Evolutionary conservation across 2,113 vertebrate genomes (phyloP).

Genomic region (Hylia prasina): DNA sequence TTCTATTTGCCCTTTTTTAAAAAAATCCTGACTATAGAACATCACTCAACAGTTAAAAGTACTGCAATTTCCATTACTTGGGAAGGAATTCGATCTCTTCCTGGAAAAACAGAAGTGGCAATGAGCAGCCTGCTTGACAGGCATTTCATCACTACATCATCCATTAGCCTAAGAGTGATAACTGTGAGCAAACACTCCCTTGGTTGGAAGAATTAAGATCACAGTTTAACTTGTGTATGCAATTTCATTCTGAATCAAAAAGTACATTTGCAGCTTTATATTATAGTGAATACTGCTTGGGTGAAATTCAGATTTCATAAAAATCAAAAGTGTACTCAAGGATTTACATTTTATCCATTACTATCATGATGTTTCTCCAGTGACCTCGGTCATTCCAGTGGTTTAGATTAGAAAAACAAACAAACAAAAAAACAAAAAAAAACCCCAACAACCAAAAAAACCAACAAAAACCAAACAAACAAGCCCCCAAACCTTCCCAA

Average conservation of each 20-base stretch:
- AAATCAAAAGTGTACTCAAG: neutral
- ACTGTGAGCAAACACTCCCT: neutral
- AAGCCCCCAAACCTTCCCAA: neutral
- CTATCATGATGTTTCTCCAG: neutral
- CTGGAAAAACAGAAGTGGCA: neutral
- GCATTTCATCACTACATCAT: neutral
- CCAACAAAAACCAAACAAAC: neutral
- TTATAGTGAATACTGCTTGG: neutral
- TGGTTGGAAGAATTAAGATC: neutral
- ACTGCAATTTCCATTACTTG: neutral
- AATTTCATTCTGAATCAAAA: neutral
- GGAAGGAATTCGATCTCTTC: neutral
- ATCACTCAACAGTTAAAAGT: neutral
- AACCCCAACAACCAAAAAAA: too few species aligned
- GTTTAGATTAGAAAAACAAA: neutral
- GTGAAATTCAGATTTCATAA: neutral
- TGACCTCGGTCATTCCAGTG: neutral
- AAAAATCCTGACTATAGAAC: neutral
- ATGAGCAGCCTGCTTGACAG: neutral
- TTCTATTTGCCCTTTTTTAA: neutral
- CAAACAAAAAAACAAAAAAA: fast-evolving
- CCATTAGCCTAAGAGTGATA: neutral
- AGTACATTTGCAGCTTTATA: neutral
- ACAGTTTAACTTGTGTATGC: neutral
- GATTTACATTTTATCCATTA: neutral